Evolutionary conservation across 2,113 vertebrate species (phyloP), one percentile per base, ranked within the genome.

Genomic region (Callocephalon fimbriatum): DNA sequence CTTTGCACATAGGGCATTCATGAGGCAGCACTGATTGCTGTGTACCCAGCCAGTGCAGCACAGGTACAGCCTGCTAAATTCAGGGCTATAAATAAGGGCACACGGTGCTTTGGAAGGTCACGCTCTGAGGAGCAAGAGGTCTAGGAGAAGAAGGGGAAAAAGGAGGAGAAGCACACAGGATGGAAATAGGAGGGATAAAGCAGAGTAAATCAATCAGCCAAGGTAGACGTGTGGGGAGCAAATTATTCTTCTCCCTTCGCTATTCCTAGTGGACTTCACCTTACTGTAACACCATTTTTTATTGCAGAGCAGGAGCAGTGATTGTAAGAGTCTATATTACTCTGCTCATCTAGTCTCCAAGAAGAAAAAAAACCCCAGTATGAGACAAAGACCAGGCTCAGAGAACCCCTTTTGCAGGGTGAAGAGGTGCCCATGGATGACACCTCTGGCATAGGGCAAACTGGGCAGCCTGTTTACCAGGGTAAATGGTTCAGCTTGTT

Each of bases 371-470:
- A 61, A 2, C 62, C 67, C 48, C 9, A 0, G 32, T 5, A 14
- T 2, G 27, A 62, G 45, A 56, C 10, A 73, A 44, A 91, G 12
- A 2, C 21, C 18, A 21, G n/a, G n/a, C 21, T 21, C 29, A 18
- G 32, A 21, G 22, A 61, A 72, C 14, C 35, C 5, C 5, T 32
- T 79, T 63, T 35, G 21, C 14, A 23, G 35, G 35, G 15, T 44
- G 62, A 38, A 65, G 26, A 21, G 18, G 8, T 44, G n/a, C 37
- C 22, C 21, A 19, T 0, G 1, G n/a, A 3, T 51, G 37, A 15
- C 25, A 7, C 18, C 42, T 53, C 22, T 51, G 74, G 44, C 12
- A 15, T 5, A 38, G 35, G 35, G 29, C 9, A 50, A 54, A 54
- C 9, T 32, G 12, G 45, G 13, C 42, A 48, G 22, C 12, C 35